Base-by-base conservation (phyloP, 2,113 vertebrate species). In the Sorex araneus region DNA sequence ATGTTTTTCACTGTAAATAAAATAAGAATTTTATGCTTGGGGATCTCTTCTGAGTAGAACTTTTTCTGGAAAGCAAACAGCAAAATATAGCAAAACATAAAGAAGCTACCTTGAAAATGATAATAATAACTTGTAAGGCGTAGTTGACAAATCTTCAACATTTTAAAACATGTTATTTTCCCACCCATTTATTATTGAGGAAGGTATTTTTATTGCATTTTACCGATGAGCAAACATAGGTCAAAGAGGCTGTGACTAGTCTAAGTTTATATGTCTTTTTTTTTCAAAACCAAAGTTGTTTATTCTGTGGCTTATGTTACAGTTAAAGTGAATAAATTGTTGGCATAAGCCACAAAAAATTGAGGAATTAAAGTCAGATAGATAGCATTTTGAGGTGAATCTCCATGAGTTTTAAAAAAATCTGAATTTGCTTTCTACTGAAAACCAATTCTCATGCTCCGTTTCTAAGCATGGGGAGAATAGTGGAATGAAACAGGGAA, bases 21-120 rank as follows among this genome's bases (percentile, higher is more conserved):
- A 3, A 45, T 75, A 82, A 78, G 43, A 16, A 77, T 3, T 5
- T 69, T 32, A 40, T 23, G 30, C 34, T 69, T 11, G 5, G 27
- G 34, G 2, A 3, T 54, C 32, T 18, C 8, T 3, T 45, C 45
- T 45, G 11, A 9, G 47, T 21, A 40, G 36, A 84, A 40, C 5
- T 27, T 84, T 84, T 78, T 85, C 66, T 73, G 32, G n/a, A 43
- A 87, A 27, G 40, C 19, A 94, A 36, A 15, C 21, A 75, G 25
- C 25, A 75, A 36, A 45, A 28, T 16, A 75, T 10, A 64, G 30
- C 16, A 76, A 18, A 69, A 4, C 4, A 36, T 13, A 27, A 73
- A 36, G 57, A 90, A 93, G 11, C 12, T 36, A 76, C 3, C 19
- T 75, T 36, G 36, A n/a, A 90, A 80, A 36, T 43, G 47, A 27